phyloP scores from a whole-genome alignment of 1,140 invertebrate species.

The Antheraea mylitta region DNA sequence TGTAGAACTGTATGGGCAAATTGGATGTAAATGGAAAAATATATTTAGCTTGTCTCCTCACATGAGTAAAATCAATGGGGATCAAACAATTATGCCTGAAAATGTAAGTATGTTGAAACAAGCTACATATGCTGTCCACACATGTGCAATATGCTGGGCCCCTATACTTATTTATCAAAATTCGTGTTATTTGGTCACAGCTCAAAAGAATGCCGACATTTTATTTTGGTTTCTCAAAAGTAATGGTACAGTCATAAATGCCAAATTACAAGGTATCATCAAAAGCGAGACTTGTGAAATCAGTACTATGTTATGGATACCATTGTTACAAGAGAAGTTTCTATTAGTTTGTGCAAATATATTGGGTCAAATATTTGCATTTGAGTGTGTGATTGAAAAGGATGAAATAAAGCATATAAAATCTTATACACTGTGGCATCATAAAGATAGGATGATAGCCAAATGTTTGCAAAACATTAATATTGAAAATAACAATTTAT shows the following conservation, averaged over 20 bases:
- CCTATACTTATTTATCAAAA: conserved; percentile 35
- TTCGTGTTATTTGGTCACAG: conserved; percentile 51
- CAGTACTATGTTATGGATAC: conserved; percentile 43
- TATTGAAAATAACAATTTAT: conserved; percentile 36
- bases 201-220: conserved; percentile 53
- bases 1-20: conserved; percentile 41
- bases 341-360: conserved; percentile 41
- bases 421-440: conserved; percentile 36
- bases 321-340: conserved; percentile 27
- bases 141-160: conserved; percentile 48
- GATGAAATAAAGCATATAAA: conserved; percentile 28
- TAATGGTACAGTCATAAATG: conserved; percentile 22
- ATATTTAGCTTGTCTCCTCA: conserved; percentile 44
- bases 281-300: conserved; percentile 34
- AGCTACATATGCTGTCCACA: conserved; percentile 35
- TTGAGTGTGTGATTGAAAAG: conserved; percentile 37
- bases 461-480: conserved; percentile 34
- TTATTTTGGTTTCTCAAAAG: conserved; percentile 43
- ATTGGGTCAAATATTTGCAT: conserved; percentile 38
- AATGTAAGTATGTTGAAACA: conserved; percentile 39
- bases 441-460: conserved; percentile 54
- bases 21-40: conserved; percentile 32
- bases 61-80: conserved; percentile 32
- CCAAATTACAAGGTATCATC: conserved; percentile 16
- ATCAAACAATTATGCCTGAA: conserved; percentile 16